Conservation (phyloP, 64 coral and sea anemone species). For the Stichodactyla helianthus region DNA sequence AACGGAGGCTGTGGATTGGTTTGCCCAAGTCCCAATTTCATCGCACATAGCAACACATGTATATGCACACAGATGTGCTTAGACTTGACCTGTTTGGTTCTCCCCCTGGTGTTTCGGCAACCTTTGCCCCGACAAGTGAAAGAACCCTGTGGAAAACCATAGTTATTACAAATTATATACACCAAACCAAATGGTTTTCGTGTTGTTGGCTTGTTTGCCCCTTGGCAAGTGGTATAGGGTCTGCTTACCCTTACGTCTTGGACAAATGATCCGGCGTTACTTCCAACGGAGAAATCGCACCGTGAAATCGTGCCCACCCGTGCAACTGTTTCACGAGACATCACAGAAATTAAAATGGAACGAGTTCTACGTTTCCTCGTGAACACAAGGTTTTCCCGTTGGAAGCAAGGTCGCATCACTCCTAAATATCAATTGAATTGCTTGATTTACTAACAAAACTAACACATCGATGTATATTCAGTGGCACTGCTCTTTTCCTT, state of each 20-base stretch:
- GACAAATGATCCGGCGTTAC: not conserved
- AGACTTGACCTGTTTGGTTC: not conserved
- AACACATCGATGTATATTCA: too few relatives aligned
- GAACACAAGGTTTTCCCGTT: too few relatives aligned
- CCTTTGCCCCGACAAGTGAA: slow-evolving; percentile 1
- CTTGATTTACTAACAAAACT: too few relatives aligned
- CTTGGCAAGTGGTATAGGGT: not conserved
- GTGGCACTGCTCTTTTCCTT: too few relatives aligned
- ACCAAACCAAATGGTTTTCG: not conserved
- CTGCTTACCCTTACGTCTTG: not conserved
- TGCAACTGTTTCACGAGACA: too few relatives aligned
- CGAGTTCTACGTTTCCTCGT: too few relatives aligned
- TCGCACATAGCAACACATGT: slow-evolving; percentile 5
- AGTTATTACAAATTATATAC: not conserved
- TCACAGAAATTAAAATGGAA: too few relatives aligned
- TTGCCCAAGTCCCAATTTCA: not conserved
- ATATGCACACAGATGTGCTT: not conserved
- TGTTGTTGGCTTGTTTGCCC: not conserved
- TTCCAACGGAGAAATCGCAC: not conserved
- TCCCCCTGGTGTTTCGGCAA: not conserved
- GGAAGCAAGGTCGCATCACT: too few relatives aligned
- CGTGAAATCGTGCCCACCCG: not conserved
- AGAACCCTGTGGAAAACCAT: not conserved
- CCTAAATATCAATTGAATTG: too few relatives aligned
- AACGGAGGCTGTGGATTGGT: too few relatives aligned